Conservation (phyloP, 2,888 invertebrate genomes). For the Sarcophaga subvicina region DNA sequence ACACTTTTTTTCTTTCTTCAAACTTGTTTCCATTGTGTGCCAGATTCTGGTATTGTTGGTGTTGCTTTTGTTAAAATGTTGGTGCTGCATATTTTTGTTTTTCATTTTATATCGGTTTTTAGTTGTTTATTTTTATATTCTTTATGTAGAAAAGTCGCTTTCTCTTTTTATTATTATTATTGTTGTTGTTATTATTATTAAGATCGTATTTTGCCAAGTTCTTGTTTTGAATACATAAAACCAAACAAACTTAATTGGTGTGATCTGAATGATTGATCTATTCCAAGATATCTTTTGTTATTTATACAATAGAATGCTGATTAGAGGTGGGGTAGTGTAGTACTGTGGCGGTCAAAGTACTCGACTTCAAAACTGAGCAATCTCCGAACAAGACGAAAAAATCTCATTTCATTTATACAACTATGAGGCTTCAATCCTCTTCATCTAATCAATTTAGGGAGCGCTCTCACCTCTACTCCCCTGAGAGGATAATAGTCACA, state of each 20-base stretch:
- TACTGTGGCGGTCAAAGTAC: no score
- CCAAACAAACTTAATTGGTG: constrained; percentile 10
- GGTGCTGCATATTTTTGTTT: constrained; percentile 49
- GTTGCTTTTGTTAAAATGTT: constrained; percentile 33
- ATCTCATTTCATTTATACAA: no score
- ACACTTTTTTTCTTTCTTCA: constrained; percentile 50
- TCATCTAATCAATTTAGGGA: no score
- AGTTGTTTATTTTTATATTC: constrained; percentile 55
- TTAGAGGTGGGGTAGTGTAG: no score
- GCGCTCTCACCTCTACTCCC: no score
- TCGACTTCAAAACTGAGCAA: no score
- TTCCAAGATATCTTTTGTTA: background rate
- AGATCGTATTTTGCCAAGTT: constrained; percentile 66
- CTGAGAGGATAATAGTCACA: no score
- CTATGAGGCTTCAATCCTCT: no score
- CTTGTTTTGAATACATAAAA: constrained; percentile 66
- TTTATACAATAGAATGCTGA: no score
- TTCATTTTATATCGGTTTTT: constrained; percentile 34
- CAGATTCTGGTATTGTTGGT: constrained; percentile 52
- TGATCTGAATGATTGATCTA: constrained; percentile 64
- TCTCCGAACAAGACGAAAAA: no score
- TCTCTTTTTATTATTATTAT: constrained; percentile 66
- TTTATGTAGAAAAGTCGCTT: constrained; percentile 69
- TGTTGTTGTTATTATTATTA: constrained; percentile 17
- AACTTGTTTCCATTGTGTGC: constrained; percentile 67